Conservation (phyloP, 2,797 vertebrate genomes). For the Chelidonichthys spinosus region DNA sequence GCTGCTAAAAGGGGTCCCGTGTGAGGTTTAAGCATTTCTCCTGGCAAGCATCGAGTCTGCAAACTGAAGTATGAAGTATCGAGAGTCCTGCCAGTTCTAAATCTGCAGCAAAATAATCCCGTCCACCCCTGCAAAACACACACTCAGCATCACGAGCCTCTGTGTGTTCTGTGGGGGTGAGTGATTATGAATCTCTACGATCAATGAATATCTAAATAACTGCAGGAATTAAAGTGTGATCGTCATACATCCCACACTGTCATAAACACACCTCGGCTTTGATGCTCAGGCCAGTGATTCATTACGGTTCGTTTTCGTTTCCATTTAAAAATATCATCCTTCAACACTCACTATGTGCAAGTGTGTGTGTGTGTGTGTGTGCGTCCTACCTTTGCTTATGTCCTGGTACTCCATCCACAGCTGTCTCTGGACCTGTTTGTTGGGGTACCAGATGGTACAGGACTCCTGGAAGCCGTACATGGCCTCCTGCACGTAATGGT, state of each 20-base stretch:
- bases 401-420: conserved; percentile 99
- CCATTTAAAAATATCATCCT: background rate
- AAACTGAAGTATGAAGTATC: conserved; percentile 25
- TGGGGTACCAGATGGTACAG: conserved; percentile 99
- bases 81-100: conserved; percentile 24
- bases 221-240: conserved; percentile 1
- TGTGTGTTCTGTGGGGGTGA: conserved; percentile 3
- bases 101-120: conserved; percentile 30
- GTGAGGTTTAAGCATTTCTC: conserved; percentile 33
- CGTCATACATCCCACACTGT: conserved; percentile 10
- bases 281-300: conserved; percentile 1
- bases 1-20: conserved; percentile 31
- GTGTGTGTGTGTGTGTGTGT: background rate
- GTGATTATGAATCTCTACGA: background rate
- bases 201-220: conserved; percentile 22
- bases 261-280: conserved; percentile 1
- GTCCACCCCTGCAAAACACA: background rate
- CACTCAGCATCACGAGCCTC: background rate
- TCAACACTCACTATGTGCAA: background rate
- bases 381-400: conserved; percentile 95
- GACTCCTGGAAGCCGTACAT: conserved; percentile 97
- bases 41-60: conserved; percentile 18
- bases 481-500: conserved; percentile 97
- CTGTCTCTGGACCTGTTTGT: conserved; percentile 95
- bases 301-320: background rate